Conservation (phyloP, 2,888 invertebrate species). For the Parochlus steinenii region DNA sequence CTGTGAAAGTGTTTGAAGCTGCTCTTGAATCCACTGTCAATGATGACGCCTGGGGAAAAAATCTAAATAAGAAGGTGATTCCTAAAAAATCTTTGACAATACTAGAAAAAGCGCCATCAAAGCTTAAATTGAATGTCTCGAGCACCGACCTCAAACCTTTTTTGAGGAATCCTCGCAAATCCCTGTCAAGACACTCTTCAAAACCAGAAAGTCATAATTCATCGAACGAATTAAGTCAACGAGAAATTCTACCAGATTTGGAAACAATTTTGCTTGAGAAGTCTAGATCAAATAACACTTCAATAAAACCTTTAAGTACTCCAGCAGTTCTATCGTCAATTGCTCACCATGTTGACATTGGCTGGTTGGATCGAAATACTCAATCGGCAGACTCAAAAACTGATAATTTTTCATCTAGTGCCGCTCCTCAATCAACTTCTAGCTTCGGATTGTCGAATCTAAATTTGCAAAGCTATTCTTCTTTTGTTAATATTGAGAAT, state of each 20-base stretch:
- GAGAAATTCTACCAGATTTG: constrained; percentile 23
- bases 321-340: background rate
- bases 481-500: constrained; percentile 7
- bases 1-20: constrained; percentile 23
- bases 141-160: constrained; percentile 6
- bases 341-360: constrained; percentile 27
- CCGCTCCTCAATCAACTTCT: constrained; percentile 13
- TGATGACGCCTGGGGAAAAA: constrained; percentile 34
- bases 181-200: constrained; percentile 26
- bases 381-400: constrained; percentile 12
- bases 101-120: constrained; percentile 14
- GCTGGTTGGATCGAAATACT: constrained; percentile 39
- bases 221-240: background rate
- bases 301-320: background rate
- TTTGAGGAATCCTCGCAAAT: constrained; percentile 61
- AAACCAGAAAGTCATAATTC: constrained; percentile 16
- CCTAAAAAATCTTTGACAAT: constrained; percentile 2
- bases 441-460: constrained; percentile 6
- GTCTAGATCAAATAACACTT: background rate
- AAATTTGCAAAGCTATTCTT: background rate
- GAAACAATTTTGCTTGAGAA: constrained; percentile 25
- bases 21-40: constrained; percentile 20
- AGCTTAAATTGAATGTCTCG: constrained; percentile 13
- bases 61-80: constrained; percentile 17
- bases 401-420: constrained; percentile 14